Evolutionary conservation across 2,797 vertebrate genomes (phyloP).

Genomic region (Sylvilagus floridanus): DNA sequence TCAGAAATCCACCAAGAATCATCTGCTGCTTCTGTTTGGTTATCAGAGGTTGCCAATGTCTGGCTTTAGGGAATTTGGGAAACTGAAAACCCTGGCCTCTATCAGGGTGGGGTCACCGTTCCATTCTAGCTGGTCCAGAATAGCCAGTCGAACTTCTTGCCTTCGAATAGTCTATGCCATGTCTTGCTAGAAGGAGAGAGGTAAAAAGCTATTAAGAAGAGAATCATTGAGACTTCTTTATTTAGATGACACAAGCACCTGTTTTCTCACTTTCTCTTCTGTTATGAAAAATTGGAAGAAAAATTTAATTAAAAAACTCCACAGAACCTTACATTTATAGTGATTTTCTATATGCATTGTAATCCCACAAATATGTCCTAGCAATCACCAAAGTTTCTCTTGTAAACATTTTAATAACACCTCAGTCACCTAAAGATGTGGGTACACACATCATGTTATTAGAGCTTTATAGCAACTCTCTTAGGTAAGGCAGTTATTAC

Average conservation of each 20-base stretch:
- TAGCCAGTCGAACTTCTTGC: not conserved
- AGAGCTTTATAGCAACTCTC: not conserved
- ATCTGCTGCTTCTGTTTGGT: not conserved
- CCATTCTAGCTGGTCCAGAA: not conserved
- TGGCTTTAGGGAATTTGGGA: not conserved
- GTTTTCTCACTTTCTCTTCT: constrained; percentile 12
- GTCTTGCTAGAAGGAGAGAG: not conserved
- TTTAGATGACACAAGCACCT: not conserved
- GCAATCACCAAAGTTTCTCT: constrained; percentile 43
- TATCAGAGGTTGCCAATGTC: not conserved
- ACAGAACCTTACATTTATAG: not conserved
- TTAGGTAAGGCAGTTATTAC: constrained; percentile 21
- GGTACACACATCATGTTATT: not conserved
- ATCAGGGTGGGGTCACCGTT: not conserved
- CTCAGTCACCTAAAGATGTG: constrained; percentile 22
- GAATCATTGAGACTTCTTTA: not conserved
- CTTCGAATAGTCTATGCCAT: not conserved
- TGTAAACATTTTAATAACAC: constrained; percentile 47
- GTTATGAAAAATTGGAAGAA: constrained; percentile 36
- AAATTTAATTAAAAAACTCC: not conserved
- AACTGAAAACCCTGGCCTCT: not conserved
- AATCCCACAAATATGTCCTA: not conserved
- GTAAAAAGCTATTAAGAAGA: not conserved
- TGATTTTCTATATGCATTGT: constrained; percentile 22
- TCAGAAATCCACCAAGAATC: not conserved